These are phyloP conservation scores for Drosophila mercatorum DNA, from an alignment of 2,888 invertebrate species.

Conservation along the genomic window DNA sequence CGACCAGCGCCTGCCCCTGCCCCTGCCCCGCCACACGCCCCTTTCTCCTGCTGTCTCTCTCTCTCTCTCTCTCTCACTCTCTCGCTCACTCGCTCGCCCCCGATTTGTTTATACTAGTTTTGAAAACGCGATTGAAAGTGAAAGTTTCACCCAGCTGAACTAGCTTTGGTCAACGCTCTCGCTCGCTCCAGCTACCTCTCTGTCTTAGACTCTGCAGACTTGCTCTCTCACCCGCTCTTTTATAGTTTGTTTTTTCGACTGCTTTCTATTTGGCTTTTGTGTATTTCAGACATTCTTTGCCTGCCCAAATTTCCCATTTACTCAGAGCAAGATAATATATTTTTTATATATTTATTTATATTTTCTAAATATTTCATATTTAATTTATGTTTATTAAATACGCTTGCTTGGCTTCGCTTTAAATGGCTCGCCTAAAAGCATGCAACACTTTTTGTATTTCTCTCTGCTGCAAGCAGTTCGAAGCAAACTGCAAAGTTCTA, in stretches of 20 bases:
- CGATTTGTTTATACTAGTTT: constrained; percentile 59
- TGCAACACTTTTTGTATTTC: constrained; percentile 22
- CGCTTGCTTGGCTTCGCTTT: neutral
- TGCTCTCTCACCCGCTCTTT: constrained; percentile 12
- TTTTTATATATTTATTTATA: neutral
- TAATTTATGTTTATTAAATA: neutral
- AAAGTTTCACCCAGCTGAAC: constrained; percentile 58
- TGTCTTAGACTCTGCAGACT: neutral
- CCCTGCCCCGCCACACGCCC: neutral
- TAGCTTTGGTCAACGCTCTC: constrained; percentile 19
- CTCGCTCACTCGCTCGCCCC: neutral
- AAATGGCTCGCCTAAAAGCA: constrained; percentile 56
- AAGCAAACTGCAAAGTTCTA: constrained; percentile 21
- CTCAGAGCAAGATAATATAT: neutral
- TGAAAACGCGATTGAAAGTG: constrained; percentile 78
- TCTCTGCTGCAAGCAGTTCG: constrained; percentile 41
- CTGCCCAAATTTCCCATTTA: neutral
- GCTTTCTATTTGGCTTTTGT: constrained; percentile 67
- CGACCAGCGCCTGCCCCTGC: neutral
- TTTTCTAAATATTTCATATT: neutral
- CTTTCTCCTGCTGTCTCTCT: neutral
- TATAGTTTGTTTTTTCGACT: constrained; percentile 21
- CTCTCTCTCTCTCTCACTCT: neutral
- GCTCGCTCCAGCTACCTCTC: constrained; percentile 1
- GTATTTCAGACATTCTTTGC: constrained; percentile 37